Base-by-base conservation (phyloP, 2,888 invertebrate species). In the Caenorhabditis sp. region DNA sequence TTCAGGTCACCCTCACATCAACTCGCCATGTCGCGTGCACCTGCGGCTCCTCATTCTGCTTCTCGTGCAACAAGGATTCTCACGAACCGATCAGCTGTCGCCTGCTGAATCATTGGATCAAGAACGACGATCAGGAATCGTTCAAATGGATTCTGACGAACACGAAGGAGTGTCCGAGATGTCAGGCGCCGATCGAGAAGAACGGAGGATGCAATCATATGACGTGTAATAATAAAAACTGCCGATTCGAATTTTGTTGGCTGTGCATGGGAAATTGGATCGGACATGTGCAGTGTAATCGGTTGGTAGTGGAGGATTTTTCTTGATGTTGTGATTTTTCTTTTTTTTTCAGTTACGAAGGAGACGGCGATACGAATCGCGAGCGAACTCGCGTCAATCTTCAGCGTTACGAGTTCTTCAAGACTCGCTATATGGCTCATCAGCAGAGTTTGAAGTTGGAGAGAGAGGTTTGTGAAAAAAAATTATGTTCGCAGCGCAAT, bases 141-240 rank as follows among this genome's bases (percentile, higher is more conserved):
- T 54, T 12, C 5, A 38, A 38, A 61, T 41, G 38, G 61, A 61
- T 41, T 41, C 38, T 61, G 12, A 1, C 14, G 41, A 41, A 61
- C 24, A 61, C 61, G 38, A 61, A 61, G 16, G 41, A 41, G 3
- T 61, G 61, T 61, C 61, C 61, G 16, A 61, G 26, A 24, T 61
- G 61, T 24, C 14, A 22, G 22, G 19, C 38, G 35, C 41, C 41
- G 22, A 61, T 61, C 16, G 61, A 61, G 24, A 61, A 61, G 38
- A 41, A 61, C 41, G 61, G 61, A 12, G 61, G 61, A 41, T 61
- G 61, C 8, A 38, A 41, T 41, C 61, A 61, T 22, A 61, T 61
- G 61, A 38, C 24, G 0, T 61, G 61, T 16, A 19, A 2, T 14
- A 58, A 58, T 19, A 58, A 31, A 14, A 61, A 16, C 5, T 61